Evolutionary conservation across 2,888 invertebrate genomes (phyloP).

Genomic region (Suillia variegata): DNA sequence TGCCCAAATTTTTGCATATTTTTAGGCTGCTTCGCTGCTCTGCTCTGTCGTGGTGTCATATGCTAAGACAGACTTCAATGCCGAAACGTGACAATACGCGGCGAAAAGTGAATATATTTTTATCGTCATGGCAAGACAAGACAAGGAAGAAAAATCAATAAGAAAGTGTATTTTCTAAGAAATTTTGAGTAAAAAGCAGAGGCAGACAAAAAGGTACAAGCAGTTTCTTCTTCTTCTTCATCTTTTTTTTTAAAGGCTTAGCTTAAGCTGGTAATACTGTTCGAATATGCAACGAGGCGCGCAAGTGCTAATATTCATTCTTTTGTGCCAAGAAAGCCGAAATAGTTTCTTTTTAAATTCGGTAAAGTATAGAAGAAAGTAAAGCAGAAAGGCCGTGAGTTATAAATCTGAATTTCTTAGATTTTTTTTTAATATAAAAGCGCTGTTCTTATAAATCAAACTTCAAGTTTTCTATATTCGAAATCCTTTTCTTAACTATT

Average conservation of each 20-base stretch:
- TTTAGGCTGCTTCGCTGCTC: background rate
- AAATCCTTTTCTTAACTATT: too few relatives aligned
- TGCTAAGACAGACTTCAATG: background rate
- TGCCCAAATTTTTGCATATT: constrained; percentile 1
- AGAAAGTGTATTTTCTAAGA: background rate
- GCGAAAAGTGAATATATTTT: background rate
- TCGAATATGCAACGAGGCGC: background rate
- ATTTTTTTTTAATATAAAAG: too few relatives aligned
- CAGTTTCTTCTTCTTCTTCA: too few relatives aligned
- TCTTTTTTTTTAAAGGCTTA: background rate
- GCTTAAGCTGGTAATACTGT: background rate
- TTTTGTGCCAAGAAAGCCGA: too few relatives aligned
- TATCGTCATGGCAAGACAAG: background rate
- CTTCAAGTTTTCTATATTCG: too few relatives aligned
- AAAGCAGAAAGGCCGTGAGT: too few relatives aligned
- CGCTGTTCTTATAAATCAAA: too few relatives aligned
- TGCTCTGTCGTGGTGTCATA: background rate
- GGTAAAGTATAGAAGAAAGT: too few relatives aligned
- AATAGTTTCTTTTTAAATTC: too few relatives aligned
- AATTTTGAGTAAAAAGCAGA: background rate
- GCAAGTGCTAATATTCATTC: too few relatives aligned
- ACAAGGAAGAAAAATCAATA: background rate
- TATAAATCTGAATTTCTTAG: too few relatives aligned
- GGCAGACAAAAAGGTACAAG: background rate
- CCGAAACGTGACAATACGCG: background rate